Conservation (phyloP, 1,140 invertebrate genomes). For the Drosophila biarmipes region DNA sequence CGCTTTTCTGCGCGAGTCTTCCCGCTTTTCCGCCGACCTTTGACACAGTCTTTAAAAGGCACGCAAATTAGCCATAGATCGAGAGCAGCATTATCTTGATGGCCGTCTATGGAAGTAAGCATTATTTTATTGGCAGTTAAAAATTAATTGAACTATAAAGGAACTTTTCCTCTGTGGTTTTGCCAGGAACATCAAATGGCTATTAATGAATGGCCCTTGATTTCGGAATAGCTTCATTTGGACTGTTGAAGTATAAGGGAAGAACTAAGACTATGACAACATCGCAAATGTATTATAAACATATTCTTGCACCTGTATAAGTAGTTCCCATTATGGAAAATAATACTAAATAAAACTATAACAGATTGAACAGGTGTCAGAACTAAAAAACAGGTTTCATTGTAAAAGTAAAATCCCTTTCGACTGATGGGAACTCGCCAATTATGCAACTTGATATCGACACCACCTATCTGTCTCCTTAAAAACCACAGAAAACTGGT, state of each 20-base stretch:
- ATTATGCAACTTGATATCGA: constrained; percentile 12
- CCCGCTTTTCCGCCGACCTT: neutral
- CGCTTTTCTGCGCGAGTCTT: constrained; percentile 29
- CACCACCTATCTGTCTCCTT: neutral
- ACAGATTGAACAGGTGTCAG: too few species aligned
- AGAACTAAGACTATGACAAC: too few species aligned
- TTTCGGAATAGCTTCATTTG: constrained; percentile 10
- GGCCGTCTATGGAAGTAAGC: constrained; percentile 27
- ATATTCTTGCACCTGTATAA: too few species aligned
- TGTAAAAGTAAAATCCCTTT: neutral
- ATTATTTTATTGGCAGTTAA: constrained; percentile 49
- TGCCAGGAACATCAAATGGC: constrained; percentile 3
- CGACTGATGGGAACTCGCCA: constrained; percentile 3
- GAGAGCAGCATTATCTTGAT: constrained; percentile 46
- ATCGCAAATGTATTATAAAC: too few species aligned
- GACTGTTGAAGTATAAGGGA: neutral
- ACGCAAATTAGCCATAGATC: constrained; percentile 55
- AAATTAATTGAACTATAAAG: constrained; percentile 59
- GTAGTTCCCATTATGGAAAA: too few species aligned
- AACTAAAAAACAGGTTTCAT: too few species aligned
- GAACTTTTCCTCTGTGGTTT: constrained; percentile 9
- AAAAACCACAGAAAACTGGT: constrained; percentile 2
- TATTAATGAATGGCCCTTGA: neutral
- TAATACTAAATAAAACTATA: too few species aligned
- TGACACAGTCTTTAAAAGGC: constrained; percentile 21